These are phyloP conservation scores for Numida meleagris DNA, from an alignment of 2,113 vertebrate genomes.

Conservation along the genomic window DNA sequence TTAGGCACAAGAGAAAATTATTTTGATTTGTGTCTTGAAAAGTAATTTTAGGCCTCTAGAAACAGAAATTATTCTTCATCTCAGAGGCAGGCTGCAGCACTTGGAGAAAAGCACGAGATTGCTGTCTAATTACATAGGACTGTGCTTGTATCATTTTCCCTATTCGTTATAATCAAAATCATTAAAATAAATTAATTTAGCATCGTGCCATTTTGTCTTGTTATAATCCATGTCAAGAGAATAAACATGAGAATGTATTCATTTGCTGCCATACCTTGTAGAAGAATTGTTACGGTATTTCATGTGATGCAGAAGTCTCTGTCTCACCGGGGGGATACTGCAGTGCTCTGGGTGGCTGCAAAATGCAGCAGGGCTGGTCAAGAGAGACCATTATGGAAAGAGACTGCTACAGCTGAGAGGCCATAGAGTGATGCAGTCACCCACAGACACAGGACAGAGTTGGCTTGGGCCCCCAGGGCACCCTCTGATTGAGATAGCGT, in stretches of 20 bases:
- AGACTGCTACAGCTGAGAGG: not conserved
- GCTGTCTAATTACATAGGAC: not conserved
- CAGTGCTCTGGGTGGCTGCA: not conserved
- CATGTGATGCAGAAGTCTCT: not conserved
- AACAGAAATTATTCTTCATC: not conserved
- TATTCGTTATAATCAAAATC: not conserved
- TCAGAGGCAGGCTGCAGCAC: not conserved
- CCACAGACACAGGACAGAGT: not conserved
- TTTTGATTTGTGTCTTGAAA: conserved; percentile 35
- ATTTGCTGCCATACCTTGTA: not conserved
- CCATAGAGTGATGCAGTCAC: not conserved
- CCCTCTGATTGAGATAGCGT: no score
- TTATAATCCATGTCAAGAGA: not conserved
- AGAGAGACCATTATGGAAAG: not conserved
- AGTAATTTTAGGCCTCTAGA: not conserved
- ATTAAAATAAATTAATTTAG: not conserved
- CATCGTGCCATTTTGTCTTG: not conserved
- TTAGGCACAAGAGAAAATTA: not conserved
- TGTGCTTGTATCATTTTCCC: not conserved
- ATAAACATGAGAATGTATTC: not conserved
- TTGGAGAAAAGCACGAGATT: not conserved
- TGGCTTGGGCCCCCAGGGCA: not conserved
- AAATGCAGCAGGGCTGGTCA: not conserved
- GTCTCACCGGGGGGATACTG: fast-evolving
- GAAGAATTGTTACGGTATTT: not conserved